Base-by-base conservation (phyloP, 92 coral and sea anemone species). In the Palythoa grandiflora region DNA sequence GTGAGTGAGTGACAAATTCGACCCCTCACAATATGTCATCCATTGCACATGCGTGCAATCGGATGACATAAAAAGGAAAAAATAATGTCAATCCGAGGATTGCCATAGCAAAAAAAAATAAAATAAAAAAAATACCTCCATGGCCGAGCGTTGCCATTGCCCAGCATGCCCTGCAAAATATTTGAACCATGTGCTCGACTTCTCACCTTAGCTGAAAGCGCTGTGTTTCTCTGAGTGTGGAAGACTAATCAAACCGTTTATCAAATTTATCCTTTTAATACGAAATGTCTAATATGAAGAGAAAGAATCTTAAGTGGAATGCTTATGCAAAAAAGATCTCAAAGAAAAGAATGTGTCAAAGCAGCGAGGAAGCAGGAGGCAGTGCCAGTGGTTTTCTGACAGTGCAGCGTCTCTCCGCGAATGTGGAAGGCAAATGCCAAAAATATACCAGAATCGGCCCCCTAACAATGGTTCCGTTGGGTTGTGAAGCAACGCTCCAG, bases 401-500 rank as follows among this genome's bases (percentile, higher is more conserved):
- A 17, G 96, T 91, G 17, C 92, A 93, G 77, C 87, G 92, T 70
- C 83, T 93, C 47, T 90, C 93, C 3, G 87, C 90, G 21, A 85
- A 57, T 70, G 96, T 88, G 21, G 96, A 91, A 68, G 94, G 96
- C 53, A 87, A 81, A 21, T 93, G 88, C 63, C 91, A 91, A 54
- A 91, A 54, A 14, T 93, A 93, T 55, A 60, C 89, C 48, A 54
- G 94, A 52, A 93, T 93, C 48, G 88, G 91, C 11, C 74, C 91
- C 1, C 38, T 89, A 73, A 89, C 89, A 6, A 38, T 65, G 36
- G 89, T 89, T 52, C 92, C 92, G 11, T 16, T 85, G 52, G 80
- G 75, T 37, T n/a, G 77, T 15, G 89, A 89, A 20, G 80, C 73
- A 38, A 77, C 92, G 10, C 20, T 89, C 8, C 59, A 19, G 75